These are phyloP conservation scores for Drosophila suzukii DNA, from an alignment of 1,140 invertebrate genomes.

Conservation along the genomic window DNA sequence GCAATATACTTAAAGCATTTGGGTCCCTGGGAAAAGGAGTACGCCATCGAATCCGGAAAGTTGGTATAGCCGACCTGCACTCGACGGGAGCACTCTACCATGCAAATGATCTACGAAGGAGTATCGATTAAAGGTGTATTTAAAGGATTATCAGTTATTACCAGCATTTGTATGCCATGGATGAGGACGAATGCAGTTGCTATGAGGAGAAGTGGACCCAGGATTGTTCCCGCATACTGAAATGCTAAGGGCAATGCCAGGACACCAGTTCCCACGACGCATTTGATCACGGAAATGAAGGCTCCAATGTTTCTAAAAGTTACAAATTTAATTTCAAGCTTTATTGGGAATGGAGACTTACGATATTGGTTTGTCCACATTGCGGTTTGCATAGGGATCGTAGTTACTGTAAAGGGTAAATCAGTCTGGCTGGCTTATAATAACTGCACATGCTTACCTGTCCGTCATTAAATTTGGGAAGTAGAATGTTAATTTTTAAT, in stretches of 20 bases:
- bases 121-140: not conserved
- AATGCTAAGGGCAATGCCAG: conserved; percentile 52
- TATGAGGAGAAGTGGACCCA: conserved; percentile 15
- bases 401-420: not conserved
- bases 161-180: conserved; percentile 47
- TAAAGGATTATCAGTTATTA: not conserved
- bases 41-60: conserved; percentile 28
- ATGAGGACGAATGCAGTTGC: conserved; percentile 11
- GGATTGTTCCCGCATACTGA: conserved; percentile 15
- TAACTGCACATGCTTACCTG: not conserved
- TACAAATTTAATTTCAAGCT: not conserved
- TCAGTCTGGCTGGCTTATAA: not conserved
- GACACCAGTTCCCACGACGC: conserved; percentile 44
- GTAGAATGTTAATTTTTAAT: no score
- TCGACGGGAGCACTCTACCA: conserved; percentile 32
- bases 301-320: conserved; percentile 19
- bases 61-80: conserved; percentile 30
- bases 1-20: not conserved
- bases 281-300: conserved; percentile 33
- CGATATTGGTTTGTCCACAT: not conserved
- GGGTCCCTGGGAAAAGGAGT: conserved; percentile 37
- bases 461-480: not conserved
- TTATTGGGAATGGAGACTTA: not conserved
- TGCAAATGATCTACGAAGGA: not conserved
- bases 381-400: not conserved